Evolutionary conservation across 2,797 vertebrate genomes (phyloP).

Genomic region (Sebastes hubbsi): DNA sequence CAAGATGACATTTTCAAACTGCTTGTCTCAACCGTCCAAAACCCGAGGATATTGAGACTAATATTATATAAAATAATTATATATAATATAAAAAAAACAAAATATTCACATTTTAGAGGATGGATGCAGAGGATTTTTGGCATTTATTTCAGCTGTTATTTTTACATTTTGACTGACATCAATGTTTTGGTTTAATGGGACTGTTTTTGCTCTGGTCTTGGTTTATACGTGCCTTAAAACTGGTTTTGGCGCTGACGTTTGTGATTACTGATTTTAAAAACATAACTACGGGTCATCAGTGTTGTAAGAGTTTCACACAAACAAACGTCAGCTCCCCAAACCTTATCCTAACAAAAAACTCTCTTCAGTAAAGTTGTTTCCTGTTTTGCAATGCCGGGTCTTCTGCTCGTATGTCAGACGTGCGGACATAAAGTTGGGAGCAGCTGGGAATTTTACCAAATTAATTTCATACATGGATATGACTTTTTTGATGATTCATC

Average conservation of each 20-base stretch:
- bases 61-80: not conserved
- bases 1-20: not conserved
- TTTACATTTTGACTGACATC: not conserved
- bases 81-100: not conserved
- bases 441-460: not conserved
- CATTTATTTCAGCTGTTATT: not conserved
- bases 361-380: not conserved
- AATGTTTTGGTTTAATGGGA: not conserved
- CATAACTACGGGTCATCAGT: not conserved
- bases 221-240: not conserved
- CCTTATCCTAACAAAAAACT: not conserved
- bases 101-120: not conserved
- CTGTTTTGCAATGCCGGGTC: conserved; percentile 34
- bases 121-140: no score
- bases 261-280: not conserved
- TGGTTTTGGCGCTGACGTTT: not conserved
- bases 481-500: conserved; percentile 16
- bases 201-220: not conserved
- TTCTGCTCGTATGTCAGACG: not conserved
- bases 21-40: not conserved
- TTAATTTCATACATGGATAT: not conserved
- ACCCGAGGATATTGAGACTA: not conserved
- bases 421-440: not conserved
- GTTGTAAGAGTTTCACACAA: not conserved
- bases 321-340: not conserved